Evolutionary conservation across 2,797 vertebrate genomes (phyloP), one percentile per base, ranked within the genome.

Genomic region (Rhinoraja longicauda): DNA sequence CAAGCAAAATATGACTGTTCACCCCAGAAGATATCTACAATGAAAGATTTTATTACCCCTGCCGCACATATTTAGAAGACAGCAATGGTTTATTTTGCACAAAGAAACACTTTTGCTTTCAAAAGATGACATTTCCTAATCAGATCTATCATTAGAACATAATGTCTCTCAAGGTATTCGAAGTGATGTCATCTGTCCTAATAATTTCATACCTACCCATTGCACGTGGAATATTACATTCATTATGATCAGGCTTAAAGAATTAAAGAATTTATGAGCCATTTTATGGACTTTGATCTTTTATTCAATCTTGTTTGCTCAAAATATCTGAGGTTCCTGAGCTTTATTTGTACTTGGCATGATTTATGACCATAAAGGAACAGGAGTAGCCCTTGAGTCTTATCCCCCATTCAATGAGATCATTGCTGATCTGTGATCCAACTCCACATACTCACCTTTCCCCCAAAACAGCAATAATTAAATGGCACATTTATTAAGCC

Each of bases 1-100:
- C 97, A 98, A 97, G 95, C 96, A 96, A 96, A 97, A 97, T 95
- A 97, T 95, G 96, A 94, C 93, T 95, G 94, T 95, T 96, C 95
- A 95, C 96, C 96, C 95, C 95, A 95, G 96, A 96, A 97, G 95
- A 95, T 96, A 96, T 95, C 93, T 53, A 75, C 59, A 92, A 92
- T 75, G 67, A 75, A 53, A 92, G 24, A 36, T 53, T 92, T 75
- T 29, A 92, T 53, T 92, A 92, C 70, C 10, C 45, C 90, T 73
- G 36, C 29, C 72, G 10, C 67, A 7, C 17, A 72, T 39, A 29
- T 70, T 88, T 88, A n/a, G 57, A 88, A 64, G n/a, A 36, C 17
- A 53, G 21, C 3, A 36, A 91, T 39, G 39, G 24, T 73, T 72
- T 92, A 73, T 45, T 39, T 57, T 75, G 36, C 45, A 73, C 45